Base-by-base conservation (phyloP, 2,113 vertebrate genomes). In the Hyaena hyaena region DNA sequence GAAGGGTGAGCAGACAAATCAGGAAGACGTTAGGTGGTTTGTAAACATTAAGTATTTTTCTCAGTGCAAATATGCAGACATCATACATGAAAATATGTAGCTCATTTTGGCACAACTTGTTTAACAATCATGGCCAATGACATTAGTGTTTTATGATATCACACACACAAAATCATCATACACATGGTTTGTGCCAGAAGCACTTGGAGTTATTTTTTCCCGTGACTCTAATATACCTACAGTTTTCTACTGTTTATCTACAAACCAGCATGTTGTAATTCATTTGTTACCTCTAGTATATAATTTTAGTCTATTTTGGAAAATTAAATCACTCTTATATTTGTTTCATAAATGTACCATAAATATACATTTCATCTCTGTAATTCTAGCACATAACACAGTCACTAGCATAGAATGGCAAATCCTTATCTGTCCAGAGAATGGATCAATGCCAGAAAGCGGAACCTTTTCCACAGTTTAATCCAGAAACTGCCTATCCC, bases 161-260 rank as follows among this genome's bases (percentile, higher is more conserved):
- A 89, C 53, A 33, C 43, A 81, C 45, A 31, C 77, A 63, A 71
- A 86, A 43, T 88, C 35, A 61, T 88, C 31, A 58, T 14, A 48
- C 10, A 84, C 35, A 73, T 74, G 24, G 9, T 73, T 88, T 79
- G 71, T 94, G 53, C 31, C 43, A 88, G 61, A 53, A 88, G 69
- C 69, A 90, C 83, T 94, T 88, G 23, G 71, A 21, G 23, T 45
- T 61, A 58, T 26, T 31, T 81, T 96, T 94, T 91, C 10, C 69
- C 63, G 61, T 68, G 33, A 92, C 16, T 88, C 5, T 55, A 63
- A 53, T 43, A 86, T 4, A 71, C 19, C 14, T 21, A 33, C 1
- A 77, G 12, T 85, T 95, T 93, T 74, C 43, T 68, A 28, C 1
- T 81, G 1, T 76, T 92, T 82, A 58, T 84, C 24, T 93, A 17